phyloP scores from a whole-genome alignment of 2,797 vertebrate species.

The Austrolebias charrua region DNA sequence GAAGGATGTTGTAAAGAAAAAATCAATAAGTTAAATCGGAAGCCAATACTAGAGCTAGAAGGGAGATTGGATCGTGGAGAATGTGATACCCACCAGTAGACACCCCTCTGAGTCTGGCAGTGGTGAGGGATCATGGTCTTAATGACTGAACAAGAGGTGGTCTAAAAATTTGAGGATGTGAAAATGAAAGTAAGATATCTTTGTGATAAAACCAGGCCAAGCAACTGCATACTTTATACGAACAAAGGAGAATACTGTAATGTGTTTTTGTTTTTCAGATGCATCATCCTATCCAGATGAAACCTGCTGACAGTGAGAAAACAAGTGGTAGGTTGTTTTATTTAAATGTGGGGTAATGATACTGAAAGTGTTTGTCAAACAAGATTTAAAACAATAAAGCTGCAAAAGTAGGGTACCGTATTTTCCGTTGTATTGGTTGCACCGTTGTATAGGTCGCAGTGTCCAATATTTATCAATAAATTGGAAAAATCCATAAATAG shows the following conservation, averaged over 20 bases:
- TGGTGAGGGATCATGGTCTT: slow-evolving; percentile 38
- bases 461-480: too few relatives aligned
- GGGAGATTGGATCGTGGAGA: slow-evolving; percentile 56
- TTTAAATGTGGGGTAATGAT: background rate
- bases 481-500: too few relatives aligned
- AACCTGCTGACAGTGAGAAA: slow-evolving; percentile 82
- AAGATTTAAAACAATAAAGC: background rate
- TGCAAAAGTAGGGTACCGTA: too few relatives aligned
- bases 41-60: slow-evolving; percentile 26
- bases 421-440: too few relatives aligned
- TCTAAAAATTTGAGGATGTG: slow-evolving; percentile 19
- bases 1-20: slow-evolving; percentile 32
- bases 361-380: background rate
- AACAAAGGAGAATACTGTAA: slow-evolving; percentile 19
- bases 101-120: slow-evolving; percentile 20
- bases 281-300: slow-evolving; percentile 85
- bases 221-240: slow-evolving; percentile 20
- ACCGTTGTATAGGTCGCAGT: too few relatives aligned
- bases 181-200: slow-evolving; percentile 15
- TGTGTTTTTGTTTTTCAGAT: slow-evolving; percentile 57
- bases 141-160: slow-evolving; percentile 25
- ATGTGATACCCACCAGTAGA: slow-evolving; percentile 50
- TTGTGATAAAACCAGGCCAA: slow-evolving; percentile 22
- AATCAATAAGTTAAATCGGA: slow-evolving; percentile 52
- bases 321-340: slow-evolving; percentile 74